Conservation (phyloP, 2,797 vertebrate genomes). For the Takifugu rubripes region DNA sequence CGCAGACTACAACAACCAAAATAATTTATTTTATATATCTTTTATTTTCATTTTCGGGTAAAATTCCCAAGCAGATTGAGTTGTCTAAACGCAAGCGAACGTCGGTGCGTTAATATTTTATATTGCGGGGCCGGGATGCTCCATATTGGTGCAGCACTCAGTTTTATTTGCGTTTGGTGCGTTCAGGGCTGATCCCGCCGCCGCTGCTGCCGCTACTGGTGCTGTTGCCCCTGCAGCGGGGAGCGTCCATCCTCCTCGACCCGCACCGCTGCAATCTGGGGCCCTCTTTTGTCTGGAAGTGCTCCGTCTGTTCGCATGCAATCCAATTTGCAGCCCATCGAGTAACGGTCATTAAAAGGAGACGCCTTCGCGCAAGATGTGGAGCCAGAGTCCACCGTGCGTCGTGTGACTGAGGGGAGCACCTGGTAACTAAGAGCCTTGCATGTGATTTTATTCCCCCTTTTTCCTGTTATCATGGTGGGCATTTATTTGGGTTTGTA, state of each 20-base stretch:
- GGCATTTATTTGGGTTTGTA: too few relatives aligned
- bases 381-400: too few relatives aligned
- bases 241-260: constrained; percentile 38
- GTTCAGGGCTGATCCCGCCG: constrained; percentile 16
- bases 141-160: constrained; percentile 5
- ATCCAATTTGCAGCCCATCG: constrained; percentile 10
- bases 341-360: constrained; percentile 1
- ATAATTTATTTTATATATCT: too few relatives aligned
- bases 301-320: constrained; percentile 10
- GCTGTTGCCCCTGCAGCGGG: constrained; percentile 37
- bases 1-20: too few relatives aligned
- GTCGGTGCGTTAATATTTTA: background rate
- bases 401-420: too few relatives aligned
- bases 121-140: background rate
- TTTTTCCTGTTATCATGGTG: too few relatives aligned
- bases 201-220: constrained; percentile 2
- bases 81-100: too few relatives aligned
- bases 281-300: constrained; percentile 5
- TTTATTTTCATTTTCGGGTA: too few relatives aligned
- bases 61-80: background rate
- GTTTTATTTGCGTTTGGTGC: constrained; percentile 7
- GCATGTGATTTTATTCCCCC: too few relatives aligned
- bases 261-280: constrained; percentile 25
- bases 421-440: too few relatives aligned
- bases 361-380: background rate